Percentiles rank a stretch among this genome's conserved stretches.
These are phyloP conservation scores for Hestina assimilis DNA, from an alignment of 1,140 invertebrate species.

Conservation along the genomic window DNA sequence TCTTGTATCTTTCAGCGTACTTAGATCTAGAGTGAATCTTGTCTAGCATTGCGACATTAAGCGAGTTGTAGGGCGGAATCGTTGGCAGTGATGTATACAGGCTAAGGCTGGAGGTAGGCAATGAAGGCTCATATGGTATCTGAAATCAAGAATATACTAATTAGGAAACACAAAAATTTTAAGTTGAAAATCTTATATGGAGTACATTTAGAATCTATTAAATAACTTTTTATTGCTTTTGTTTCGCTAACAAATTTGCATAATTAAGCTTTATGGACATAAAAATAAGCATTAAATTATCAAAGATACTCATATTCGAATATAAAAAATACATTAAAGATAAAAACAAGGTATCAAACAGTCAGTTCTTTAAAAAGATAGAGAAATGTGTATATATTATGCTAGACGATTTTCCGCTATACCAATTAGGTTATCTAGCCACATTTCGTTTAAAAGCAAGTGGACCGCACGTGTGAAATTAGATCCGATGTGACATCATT, in stretches of 20 bases:
- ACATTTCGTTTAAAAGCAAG: slow-evolving; percentile 16
- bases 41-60: slow-evolving; percentile 70
- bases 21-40: slow-evolving; percentile 49
- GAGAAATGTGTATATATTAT: too few relatives aligned
- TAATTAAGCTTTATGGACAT: too few relatives aligned
- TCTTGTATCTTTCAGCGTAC: slow-evolving; percentile 37
- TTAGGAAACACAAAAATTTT: neutral
- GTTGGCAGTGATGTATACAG: slow-evolving; percentile 69
- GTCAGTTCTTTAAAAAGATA: too few relatives aligned
- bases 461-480: slow-evolving; percentile 30
- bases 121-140: slow-evolving; percentile 46
- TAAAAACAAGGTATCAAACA: too few relatives aligned
- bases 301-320: too few relatives aligned
- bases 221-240: too few relatives aligned
- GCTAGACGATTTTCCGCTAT: neutral
- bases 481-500: slow-evolving; percentile 25
- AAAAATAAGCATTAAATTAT: neutral
- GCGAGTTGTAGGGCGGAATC: slow-evolving; percentile 64
- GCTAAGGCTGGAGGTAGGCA: slow-evolving; percentile 52
- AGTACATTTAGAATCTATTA: too few relatives aligned
- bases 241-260: too few relatives aligned
- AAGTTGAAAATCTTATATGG: too few relatives aligned
- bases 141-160: slow-evolving; percentile 35
- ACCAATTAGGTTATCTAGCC: slow-evolving; percentile 1
- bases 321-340: too few relatives aligned